These are phyloP conservation scores for Sturnus vulgaris DNA, from an alignment of 2,113 vertebrate species.

Conservation along the genomic window DNA sequence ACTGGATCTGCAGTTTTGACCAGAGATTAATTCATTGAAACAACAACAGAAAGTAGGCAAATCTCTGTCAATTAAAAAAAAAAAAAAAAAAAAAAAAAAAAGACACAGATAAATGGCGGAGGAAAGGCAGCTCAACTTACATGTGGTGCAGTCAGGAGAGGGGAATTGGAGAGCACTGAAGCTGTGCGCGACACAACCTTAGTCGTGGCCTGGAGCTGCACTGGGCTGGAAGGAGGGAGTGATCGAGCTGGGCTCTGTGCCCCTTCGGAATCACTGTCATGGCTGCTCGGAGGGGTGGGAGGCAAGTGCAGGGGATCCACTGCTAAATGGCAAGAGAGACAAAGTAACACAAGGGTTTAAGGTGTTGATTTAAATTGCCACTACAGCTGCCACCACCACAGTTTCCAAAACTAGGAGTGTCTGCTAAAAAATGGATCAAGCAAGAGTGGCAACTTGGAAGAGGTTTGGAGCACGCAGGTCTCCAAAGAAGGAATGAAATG, in stretches of 20 bases:
- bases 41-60: background rate
- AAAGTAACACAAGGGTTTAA: background rate
- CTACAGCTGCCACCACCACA: background rate
- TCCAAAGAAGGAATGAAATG: background rate
- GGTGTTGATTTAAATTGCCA: background rate
- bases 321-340: conserved; percentile 27
- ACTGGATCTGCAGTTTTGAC: background rate
- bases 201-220: conserved; percentile 72
- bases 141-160: conserved; percentile 94
- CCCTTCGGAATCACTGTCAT: conserved; percentile 94
- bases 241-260: conserved; percentile 89
- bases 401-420: background rate
- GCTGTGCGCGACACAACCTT: conserved; percentile 77
- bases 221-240: conserved; percentile 83
- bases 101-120: background rate
- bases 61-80: background rate
- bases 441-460: background rate
- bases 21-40: background rate
- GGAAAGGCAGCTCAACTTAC: conserved; percentile 67
- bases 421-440: background rate
- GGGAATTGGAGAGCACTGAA: conserved; percentile 90
- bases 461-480: background rate
- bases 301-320: conserved; percentile 89
- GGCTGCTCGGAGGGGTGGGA: conserved; percentile 95
- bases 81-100: accelerated